A percentile compares a stretch with the other conserved stretches of the same genome.
Evolutionary conservation across 2,797 vertebrate genomes (phyloP).

Genomic region (Scleropages formosus): DNA sequence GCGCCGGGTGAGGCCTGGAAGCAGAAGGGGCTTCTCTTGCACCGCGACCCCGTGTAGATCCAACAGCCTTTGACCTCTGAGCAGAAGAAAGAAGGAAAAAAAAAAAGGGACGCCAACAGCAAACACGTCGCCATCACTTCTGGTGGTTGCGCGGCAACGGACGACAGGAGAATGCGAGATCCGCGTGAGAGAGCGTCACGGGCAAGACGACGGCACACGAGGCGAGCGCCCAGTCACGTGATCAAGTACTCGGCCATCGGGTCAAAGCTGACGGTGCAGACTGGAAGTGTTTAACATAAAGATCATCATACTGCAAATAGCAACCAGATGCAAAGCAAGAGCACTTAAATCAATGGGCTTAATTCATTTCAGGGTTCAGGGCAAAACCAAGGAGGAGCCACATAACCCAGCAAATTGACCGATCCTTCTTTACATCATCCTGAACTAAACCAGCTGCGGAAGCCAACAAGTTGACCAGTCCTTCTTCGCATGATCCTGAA

Average conservation of each 20-base stretch:
- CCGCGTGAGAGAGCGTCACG: constrained; percentile 55
- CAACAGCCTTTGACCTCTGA: constrained; percentile 53
- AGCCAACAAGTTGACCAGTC: not conserved
- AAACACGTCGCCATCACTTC: constrained; percentile 47
- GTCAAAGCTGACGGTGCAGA: not conserved
- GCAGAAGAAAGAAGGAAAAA: constrained; percentile 41
- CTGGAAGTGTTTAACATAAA: no score
- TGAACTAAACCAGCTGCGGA: not conserved
- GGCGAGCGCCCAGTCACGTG: not conserved
- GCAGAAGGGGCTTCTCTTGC: constrained; percentile 11
- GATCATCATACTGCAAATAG: no score
- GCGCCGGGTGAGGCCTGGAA: constrained; percentile 22
- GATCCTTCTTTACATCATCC: not conserved
- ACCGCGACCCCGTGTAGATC: constrained; percentile 39
- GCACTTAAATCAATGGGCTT: not conserved
- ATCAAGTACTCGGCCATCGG: not conserved
- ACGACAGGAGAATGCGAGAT: constrained; percentile 48
- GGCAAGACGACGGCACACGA: constrained; percentile 47
- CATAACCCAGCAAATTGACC: not conserved
- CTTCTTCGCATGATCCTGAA: not conserved
- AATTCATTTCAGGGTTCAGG: not conserved
- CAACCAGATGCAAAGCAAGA: no score
- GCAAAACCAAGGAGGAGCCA: not conserved
- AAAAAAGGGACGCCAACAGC: constrained; percentile 42
- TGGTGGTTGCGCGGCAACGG: constrained; percentile 61